Base-by-base conservation (phyloP, 2,113 vertebrate species). In the Oncorhynchus tshawytscha region DNA sequence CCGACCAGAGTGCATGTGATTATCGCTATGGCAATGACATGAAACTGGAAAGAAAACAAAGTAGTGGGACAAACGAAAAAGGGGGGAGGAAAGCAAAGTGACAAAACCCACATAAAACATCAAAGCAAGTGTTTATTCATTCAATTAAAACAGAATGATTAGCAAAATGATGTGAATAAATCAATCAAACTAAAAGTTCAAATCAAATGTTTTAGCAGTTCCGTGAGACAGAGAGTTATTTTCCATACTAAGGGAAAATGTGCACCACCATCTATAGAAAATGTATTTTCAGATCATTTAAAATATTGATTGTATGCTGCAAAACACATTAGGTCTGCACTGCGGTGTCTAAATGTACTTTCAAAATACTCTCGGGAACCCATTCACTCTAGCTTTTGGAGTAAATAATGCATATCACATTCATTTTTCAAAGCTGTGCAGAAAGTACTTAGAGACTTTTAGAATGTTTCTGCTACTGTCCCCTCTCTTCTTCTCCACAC, bases 21-120 rank as follows among this genome's bases (percentile, higher is more conserved):
- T 91, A 87, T 89, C 86, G 76, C 90, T 89, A 94, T 90, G 90
- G 91, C 90, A 93, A 94, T 89, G 87, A 93, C 92, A 94, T 92
- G 84, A 92, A 90, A 91, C 92, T 94, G 91, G 80, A 92, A 90
- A 88, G 85, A 91, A 91, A 92, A 90, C 87, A 92, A 92, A 89
- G 87, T 81, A 85, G 84, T 83, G 88, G 79, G 85, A 91, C 73
- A 86, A 82, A 88, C 70, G 85, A 57, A 74, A 13, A 75, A 76
- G n/a, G 39, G 57, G 57, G 48, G 49, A 85, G 87, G 8, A 27
- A 72, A 86, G 67, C 64, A 39, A 87, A 59, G 72, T 18, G 73
- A 88, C 85, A 89, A 34, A 91, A 87, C 74, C 74, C 85, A 91
- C 85, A 89, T 82, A 91, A 91, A 66, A 91, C 85, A 92, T 79